Conservation (phyloP, 2,797 vertebrate species). For the Hydrophis major region DNA sequence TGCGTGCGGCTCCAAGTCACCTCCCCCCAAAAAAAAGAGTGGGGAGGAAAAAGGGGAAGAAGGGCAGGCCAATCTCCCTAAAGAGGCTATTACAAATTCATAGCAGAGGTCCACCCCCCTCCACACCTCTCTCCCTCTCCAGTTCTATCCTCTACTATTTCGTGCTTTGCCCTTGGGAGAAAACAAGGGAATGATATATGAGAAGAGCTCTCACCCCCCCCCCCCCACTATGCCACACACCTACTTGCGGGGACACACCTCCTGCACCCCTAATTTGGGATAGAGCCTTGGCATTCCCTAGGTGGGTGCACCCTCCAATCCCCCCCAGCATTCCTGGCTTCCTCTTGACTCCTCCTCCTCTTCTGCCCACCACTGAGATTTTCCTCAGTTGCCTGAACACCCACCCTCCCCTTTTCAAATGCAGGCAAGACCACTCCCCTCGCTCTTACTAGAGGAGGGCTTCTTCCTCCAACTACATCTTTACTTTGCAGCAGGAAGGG, state of each 20-base stretch:
- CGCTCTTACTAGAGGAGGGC: constrained; percentile 13
- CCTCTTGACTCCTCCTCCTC: constrained; percentile 44
- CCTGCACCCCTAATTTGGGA: constrained; percentile 14
- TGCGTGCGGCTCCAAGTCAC: not conserved
- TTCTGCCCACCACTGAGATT: constrained; percentile 43
- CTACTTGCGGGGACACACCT: not conserved
- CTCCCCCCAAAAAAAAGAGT: not conserved
- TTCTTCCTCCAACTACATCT: constrained; percentile 10
- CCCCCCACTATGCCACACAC: not conserved
- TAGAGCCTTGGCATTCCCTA: constrained; percentile 17
- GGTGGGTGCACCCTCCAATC: constrained; percentile 16
- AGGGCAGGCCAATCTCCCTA: not conserved
- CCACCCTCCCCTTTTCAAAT: constrained; percentile 47
- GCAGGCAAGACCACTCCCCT: constrained; percentile 33
- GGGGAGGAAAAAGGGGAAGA: not conserved
- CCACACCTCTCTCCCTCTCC: constrained; percentile 42
- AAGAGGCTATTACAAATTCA: constrained; percentile 17
- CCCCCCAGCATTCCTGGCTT: not conserved
- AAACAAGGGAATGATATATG: constrained; percentile 1
- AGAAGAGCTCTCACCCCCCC: not conserved
- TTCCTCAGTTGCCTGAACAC: constrained; percentile 58
- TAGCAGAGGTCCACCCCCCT: constrained; percentile 44
- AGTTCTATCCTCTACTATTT: constrained; percentile 15
- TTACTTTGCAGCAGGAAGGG: not conserved
- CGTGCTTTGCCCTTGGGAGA: constrained; percentile 34